Percentiles rank a stretch among this genome's conserved stretches.
These are phyloP conservation scores for Zaprionus ghesquierei DNA, from an alignment of 1,140 invertebrate species.

Conservation along the genomic window DNA sequence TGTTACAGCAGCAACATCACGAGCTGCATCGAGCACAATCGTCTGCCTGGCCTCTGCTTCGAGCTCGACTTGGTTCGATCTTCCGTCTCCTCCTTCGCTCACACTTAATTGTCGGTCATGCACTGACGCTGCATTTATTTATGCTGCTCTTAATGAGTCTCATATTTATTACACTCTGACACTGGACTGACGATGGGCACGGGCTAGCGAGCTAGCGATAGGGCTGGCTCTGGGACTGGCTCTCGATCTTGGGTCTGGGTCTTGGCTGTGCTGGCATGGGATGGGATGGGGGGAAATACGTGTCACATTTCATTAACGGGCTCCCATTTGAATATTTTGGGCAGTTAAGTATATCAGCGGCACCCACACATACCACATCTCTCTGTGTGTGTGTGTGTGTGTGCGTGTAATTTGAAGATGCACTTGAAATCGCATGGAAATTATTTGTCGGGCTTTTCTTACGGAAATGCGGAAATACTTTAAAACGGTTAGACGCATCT, in stretches of 20 bases:
- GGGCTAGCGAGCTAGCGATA: constrained; percentile 39
- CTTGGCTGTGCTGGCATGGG: constrained; percentile 31
- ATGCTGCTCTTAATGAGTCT: constrained; percentile 81
- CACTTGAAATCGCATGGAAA: constrained; percentile 77
- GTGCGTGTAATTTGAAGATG: constrained; percentile 75
- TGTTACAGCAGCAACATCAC: constrained; percentile 47
- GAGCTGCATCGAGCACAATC: constrained; percentile 40
- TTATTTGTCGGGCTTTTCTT: constrained; percentile 65
- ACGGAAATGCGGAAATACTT: constrained; percentile 68
- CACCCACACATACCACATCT: not conserved
- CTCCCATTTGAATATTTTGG: constrained; percentile 50
- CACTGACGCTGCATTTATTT: constrained; percentile 79
- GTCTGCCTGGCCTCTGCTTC: constrained; percentile 22
- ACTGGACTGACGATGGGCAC: constrained; percentile 53
- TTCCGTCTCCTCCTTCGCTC: constrained; percentile 44
- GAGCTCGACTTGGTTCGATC: constrained; percentile 26
- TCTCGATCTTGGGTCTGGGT: constrained; percentile 5
- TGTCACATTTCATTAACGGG: constrained; percentile 78
- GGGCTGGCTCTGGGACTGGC: not conserved
- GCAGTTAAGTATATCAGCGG: constrained; percentile 52
- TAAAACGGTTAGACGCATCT: constrained; percentile 44
- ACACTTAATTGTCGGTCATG: constrained; percentile 78
- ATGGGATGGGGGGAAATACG: constrained; percentile 77
- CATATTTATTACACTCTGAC: constrained; percentile 77
- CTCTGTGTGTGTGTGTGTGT: constrained; percentile 1